phyloP scores from a whole-genome alignment of 2,888 invertebrate species.

The Saturnia japonica region DNA sequence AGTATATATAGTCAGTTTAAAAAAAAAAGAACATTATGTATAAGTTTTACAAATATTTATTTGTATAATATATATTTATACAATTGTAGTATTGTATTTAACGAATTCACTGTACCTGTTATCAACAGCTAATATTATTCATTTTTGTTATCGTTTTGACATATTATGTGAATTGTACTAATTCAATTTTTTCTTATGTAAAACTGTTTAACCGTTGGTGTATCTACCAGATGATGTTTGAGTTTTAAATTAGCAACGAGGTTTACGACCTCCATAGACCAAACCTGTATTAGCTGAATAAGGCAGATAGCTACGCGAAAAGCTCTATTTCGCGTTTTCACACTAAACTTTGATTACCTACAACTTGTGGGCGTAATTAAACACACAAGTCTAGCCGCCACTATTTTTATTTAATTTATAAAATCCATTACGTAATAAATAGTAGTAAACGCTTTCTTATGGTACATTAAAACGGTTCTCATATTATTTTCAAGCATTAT shows the following conservation, averaged over 20 bases:
- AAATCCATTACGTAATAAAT: neutral
- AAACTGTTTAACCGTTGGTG: too few relatives aligned
- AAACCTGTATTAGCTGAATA: neutral
- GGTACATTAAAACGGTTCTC: neutral
- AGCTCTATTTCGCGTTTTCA: conserved; percentile 1
- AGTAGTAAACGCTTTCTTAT: neutral
- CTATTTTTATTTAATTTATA: neutral
- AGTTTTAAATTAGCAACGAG: neutral
- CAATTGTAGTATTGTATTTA: too few relatives aligned
- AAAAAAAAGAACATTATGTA: too few relatives aligned
- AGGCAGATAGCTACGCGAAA: neutral
- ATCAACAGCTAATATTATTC: too few relatives aligned
- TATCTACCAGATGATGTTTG: neutral
- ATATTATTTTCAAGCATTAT: neutral
- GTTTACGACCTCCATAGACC: neutral
- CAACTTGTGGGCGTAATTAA: conserved; percentile 1
- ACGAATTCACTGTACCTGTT: too few relatives aligned
- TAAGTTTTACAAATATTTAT: too few relatives aligned
- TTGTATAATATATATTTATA: too few relatives aligned
- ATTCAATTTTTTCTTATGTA: too few relatives aligned
- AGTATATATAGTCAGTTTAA: too few relatives aligned
- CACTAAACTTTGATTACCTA: conserved; percentile 1
- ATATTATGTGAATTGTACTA: too few relatives aligned
- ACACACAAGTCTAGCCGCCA: neutral
- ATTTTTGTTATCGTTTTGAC: too few relatives aligned